Conservation (phyloP, 2,113 vertebrate species). For the Silurus glanis region DNA sequence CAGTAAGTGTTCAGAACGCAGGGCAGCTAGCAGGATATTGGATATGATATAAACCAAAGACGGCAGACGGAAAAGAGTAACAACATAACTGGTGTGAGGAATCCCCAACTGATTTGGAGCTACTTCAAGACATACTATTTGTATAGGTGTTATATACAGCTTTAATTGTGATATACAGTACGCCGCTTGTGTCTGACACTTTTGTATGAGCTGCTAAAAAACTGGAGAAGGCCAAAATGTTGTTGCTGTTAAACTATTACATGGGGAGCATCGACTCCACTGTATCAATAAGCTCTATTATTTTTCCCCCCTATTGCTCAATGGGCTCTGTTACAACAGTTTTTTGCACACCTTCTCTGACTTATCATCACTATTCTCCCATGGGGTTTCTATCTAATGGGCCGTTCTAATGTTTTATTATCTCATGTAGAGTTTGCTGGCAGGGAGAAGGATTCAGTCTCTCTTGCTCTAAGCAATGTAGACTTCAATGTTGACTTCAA, state of each 20-base stretch:
- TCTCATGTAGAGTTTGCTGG: neutral
- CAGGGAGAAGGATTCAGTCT: neutral
- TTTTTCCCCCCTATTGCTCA: too few species aligned
- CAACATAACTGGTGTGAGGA: neutral
- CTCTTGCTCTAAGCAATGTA: neutral
- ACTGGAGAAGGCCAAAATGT: neutral
- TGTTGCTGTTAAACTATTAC: conserved; percentile 1
- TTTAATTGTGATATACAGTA: conserved; percentile 3
- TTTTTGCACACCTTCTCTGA: neutral
- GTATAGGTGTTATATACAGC: neutral
- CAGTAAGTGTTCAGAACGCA: neutral
- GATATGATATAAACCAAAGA: neutral
- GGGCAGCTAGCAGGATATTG: neutral
- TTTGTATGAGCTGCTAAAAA: conserved; percentile 9
- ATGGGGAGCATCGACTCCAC: neutral
- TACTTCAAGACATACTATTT: neutral
- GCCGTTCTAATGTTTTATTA: neutral
- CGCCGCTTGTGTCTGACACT: conserved; percentile 4
- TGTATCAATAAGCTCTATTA: neutral
- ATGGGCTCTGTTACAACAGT: neutral
- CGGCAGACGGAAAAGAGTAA: neutral
- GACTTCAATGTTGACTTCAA: neutral
- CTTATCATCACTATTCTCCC: neutral
- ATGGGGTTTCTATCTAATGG: neutral
- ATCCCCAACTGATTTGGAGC: neutral